Percentiles rank a stretch among this genome's conserved stretches.
These are phyloP conservation scores for Pseudorhiza aurosa DNA, from an alignment of 30 jellyfish, hydroid and myxozoan species.

Conservation along the genomic window DNA sequence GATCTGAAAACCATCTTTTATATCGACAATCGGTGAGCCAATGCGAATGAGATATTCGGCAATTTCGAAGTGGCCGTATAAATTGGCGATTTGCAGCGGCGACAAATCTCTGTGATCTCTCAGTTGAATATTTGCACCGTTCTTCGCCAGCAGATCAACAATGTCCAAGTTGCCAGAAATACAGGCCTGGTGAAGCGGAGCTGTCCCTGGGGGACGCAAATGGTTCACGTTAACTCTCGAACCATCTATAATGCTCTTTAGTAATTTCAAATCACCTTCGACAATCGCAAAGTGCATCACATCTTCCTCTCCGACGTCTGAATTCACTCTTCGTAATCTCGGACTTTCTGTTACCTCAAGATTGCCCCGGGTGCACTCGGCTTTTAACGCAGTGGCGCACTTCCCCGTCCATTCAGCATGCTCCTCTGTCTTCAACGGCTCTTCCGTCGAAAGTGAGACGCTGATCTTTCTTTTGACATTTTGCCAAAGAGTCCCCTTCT, in stretches of 20 bases:
- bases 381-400: not conserved
- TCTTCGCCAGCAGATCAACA: constrained; percentile 43
- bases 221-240: constrained; percentile 37
- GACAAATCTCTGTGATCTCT: constrained; percentile 46
- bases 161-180: constrained; percentile 35
- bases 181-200: constrained; percentile 70
- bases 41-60: constrained; percentile 59
- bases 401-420: no score
- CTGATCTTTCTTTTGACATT: constrained; percentile 46
- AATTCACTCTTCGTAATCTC: constrained; percentile 45
- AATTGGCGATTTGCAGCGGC: constrained; percentile 56
- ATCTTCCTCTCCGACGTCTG: constrained; percentile 64
- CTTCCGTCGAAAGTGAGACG: constrained; percentile 25
- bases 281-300: constrained; percentile 55
- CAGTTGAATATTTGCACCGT: constrained; percentile 46
- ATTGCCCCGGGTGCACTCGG: not conserved
- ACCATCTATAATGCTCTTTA: constrained; percentile 13
- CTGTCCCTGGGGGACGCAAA: constrained; percentile 67
- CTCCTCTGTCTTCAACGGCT: constrained; percentile 6
- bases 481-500: constrained; percentile 23
- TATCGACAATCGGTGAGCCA: constrained; percentile 66
- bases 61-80: constrained; percentile 56
- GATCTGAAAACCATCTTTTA: constrained; percentile 65
- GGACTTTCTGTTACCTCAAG: not conserved
- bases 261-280: constrained; percentile 42